phyloP scores from a whole-genome alignment of 1,140 invertebrate genomes.

The Zeugodacus cucurbitae region DNA sequence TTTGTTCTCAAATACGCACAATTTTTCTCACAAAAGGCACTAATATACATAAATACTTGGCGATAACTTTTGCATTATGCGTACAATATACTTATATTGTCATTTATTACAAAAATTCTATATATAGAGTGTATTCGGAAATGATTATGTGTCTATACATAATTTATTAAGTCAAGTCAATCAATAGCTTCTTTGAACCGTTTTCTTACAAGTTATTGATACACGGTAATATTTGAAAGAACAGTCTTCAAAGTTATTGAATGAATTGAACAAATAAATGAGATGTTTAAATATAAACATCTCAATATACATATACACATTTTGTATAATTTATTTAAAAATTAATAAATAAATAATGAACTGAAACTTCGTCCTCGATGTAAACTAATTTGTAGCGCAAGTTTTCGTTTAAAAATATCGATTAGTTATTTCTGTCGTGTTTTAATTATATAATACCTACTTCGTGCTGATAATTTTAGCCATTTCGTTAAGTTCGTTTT shows the following conservation, averaged over 20 bases:
- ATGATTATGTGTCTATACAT: neutral
- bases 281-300: neutral
- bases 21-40: constrained; percentile 21
- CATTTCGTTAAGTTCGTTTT: constrained; percentile 17
- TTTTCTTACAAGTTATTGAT: constrained; percentile 11
- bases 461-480: constrained; percentile 25
- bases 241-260: constrained; percentile 2
- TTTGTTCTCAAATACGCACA: constrained; percentile 37
- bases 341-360: constrained; percentile 1
- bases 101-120: constrained; percentile 1
- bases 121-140: neutral
- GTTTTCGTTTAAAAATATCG: constrained; percentile 33
- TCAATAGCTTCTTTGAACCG: neutral
- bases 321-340: neutral
- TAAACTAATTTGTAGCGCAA: constrained; percentile 17
- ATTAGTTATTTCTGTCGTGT: neutral
- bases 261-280: constrained; percentile 9
- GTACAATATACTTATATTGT: constrained; percentile 13
- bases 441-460: constrained; percentile 18
- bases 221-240: constrained; percentile 5
- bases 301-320: neutral
- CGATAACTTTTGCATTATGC: constrained; percentile 8
- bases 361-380: constrained; percentile 21
- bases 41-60: constrained; percentile 37
- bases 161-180: neutral